Evolutionary conservation across 2,797 vertebrate genomes (phyloP), one percentile per base, ranked within the genome.

Genomic region (Lycodopsis pacificus): DNA sequence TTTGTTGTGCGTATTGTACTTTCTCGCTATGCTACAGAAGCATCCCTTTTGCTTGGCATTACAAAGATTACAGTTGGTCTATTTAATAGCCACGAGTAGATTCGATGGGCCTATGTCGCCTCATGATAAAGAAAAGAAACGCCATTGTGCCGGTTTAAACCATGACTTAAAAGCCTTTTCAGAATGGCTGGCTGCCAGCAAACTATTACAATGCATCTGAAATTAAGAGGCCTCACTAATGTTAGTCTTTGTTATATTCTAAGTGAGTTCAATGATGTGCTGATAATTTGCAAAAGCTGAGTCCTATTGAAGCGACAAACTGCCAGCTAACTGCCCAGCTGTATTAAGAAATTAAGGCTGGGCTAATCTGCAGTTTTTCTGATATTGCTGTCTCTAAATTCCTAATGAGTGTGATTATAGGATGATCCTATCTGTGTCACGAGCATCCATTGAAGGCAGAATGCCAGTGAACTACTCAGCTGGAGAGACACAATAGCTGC

Each of bases 201-300:
- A 80, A 80, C 75, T 72, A 77, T 82, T 81, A 49, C 53, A 70
- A 65, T 57, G 71, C 69, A 81, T 76, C 53, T 65, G 56, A 80
- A 86, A 85, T 86, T 61, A 86, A 85, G 71, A 84, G 51, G 75
- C 79, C 76, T 76, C 54, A 53, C 80, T 86, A 84, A 80, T 88
- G 79, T 86, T 73, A 78, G 79, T 59, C 65, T 84, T 85, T 86
- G 78, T 83, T 88, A 85, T 72, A 67, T 76, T 78, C 32, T 76
- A 67, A 86, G 80, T 70, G 74, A 87, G 81, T 82, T 83, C 46
- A 81, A 46, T 82, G 79, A 87, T 88, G 83, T 75, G 69, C 66
- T 57, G 71, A 90, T 85, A 85, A 86, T 76, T 61, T 71, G 54
- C 65, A 71, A 83, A 83, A 63, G 54, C 61, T 66, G 53, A 67